Percentiles rank a stretch among this genome's conserved stretches.
phyloP scores from a whole-genome alignment of 1,140 invertebrate genomes.

The Drusus annulatus region DNA sequence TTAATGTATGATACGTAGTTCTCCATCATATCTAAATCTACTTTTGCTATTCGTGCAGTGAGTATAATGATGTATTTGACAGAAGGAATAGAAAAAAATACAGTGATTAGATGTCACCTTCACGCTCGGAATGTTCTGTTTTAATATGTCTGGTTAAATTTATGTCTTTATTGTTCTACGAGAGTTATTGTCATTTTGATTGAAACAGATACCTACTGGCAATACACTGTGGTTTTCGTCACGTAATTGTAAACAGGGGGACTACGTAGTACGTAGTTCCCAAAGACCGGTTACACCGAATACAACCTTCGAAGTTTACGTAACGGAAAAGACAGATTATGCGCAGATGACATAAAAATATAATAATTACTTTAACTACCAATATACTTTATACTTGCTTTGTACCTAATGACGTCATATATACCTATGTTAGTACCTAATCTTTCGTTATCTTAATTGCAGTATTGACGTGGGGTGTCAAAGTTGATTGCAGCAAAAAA shows the following conservation, averaged over 20 bases:
- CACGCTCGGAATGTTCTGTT: conserved; percentile 21
- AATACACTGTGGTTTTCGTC: conserved; percentile 30
- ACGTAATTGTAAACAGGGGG: conserved; percentile 10
- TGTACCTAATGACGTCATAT: too few relatives aligned
- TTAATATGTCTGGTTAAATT: conserved; percentile 28
- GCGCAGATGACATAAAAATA: not conserved
- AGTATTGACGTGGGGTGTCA: too few relatives aligned
- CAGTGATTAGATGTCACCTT: conserved; percentile 37
- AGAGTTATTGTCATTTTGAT: conserved; percentile 29
- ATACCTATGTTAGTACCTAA: too few relatives aligned
- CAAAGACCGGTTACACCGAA: conserved; percentile 5
- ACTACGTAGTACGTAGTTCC: not conserved
- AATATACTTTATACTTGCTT: too few relatives aligned
- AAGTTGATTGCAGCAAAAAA: too few relatives aligned
- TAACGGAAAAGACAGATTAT: not conserved
- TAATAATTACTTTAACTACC: too few relatives aligned
- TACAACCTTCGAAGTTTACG: conserved; percentile 6
- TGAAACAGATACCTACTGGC: conserved; percentile 31
- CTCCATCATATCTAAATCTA: not conserved
- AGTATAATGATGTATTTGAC: conserved; percentile 22
- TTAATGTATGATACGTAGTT: not conserved
- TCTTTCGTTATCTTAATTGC: too few relatives aligned
- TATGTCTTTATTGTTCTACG: conserved; percentile 33
- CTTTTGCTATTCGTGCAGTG: too few relatives aligned
- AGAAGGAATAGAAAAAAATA: conserved; percentile 2